Conservation (phyloP, 2,888 invertebrate species). For the Pterostichus madidus region DNA sequence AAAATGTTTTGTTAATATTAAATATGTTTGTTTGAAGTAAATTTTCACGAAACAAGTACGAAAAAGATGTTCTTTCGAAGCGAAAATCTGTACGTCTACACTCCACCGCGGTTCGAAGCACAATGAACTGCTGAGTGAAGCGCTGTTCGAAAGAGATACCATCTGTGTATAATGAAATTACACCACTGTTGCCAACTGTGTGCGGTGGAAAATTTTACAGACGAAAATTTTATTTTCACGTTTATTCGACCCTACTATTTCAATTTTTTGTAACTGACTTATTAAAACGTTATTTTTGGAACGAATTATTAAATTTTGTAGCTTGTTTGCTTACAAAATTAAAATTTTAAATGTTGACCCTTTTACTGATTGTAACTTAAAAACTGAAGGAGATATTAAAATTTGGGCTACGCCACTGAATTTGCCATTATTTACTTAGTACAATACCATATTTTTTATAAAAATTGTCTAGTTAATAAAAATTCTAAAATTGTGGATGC, state of each 20-base stretch:
- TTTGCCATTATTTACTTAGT: no score
- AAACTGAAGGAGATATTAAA: no score
- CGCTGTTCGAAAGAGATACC: constrained; percentile 60
- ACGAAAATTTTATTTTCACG: constrained; percentile 2
- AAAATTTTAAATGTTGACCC: not conserved
- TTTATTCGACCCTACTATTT: not conserved
- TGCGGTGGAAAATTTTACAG: constrained; percentile 20
- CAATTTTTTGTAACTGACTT: constrained; percentile 14
- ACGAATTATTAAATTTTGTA: not conserved
- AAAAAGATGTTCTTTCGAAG: not conserved
- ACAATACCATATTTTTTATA: no score
- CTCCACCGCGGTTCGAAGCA: constrained; percentile 28
- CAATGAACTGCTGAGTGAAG: constrained; percentile 62
- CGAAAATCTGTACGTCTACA: not conserved
- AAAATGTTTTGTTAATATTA: not conserved
- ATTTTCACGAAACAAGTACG: constrained; percentile 9
- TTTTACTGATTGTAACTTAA: no score
- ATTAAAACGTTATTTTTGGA: constrained; percentile 1
- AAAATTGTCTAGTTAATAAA: no score
- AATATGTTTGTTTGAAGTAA: not conserved
- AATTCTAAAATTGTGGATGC: no score
- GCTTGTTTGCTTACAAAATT: no score
- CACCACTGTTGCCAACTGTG: constrained; percentile 51
- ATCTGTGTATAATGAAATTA: constrained; percentile 66
- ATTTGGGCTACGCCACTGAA: no score